Evolutionary conservation across 35 echinoderm and acorn worm species (phyloP).

Genomic region (Stichopus chloronotus): DNA sequence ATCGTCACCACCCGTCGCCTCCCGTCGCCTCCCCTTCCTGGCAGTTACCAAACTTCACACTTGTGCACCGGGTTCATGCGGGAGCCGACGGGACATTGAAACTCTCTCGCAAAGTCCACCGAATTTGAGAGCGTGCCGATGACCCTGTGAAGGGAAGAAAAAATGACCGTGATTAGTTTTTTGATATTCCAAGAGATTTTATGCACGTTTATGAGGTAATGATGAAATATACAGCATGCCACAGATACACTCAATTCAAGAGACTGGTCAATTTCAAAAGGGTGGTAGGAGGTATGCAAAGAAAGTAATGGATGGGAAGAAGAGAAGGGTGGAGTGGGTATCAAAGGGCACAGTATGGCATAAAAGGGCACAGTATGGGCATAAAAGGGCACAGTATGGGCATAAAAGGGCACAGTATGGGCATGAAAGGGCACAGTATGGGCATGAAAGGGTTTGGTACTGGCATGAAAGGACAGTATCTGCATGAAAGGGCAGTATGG

Average conservation of each 20-base stretch:
- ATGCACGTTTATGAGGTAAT: neutral
- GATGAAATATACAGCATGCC: neutral
- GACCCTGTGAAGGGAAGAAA: slow-evolving; percentile 55
- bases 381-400: too few relatives aligned
- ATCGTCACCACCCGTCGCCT: neutral
- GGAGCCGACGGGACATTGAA: slow-evolving; percentile 81
- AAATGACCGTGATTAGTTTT: neutral
- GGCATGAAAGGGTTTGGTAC: too few relatives aligned
- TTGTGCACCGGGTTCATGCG: slow-evolving; percentile 92
- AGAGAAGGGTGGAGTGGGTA: too few relatives aligned
- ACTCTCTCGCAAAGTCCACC: slow-evolving; percentile 81
- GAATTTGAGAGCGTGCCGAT: slow-evolving; percentile 90
- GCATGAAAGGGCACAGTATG: too few relatives aligned
- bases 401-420: too few relatives aligned
- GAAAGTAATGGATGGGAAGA: too few relatives aligned
- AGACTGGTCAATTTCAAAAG: too few relatives aligned
- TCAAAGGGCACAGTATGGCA: too few relatives aligned
- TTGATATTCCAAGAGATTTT: neutral
- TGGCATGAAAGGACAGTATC: too few relatives aligned
- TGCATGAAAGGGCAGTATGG: too few relatives aligned
- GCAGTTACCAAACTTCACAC: slow-evolving; percentile 87
- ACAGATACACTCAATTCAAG: neutral
- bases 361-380: too few relatives aligned
- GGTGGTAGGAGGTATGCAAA: too few relatives aligned
- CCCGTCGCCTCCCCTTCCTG: neutral